Percentiles rank a stretch among this genome's conserved stretches.
phyloP scores from a whole-genome alignment of 2,113 vertebrate genomes.

The Oncorhynchus tshawytscha region DNA sequence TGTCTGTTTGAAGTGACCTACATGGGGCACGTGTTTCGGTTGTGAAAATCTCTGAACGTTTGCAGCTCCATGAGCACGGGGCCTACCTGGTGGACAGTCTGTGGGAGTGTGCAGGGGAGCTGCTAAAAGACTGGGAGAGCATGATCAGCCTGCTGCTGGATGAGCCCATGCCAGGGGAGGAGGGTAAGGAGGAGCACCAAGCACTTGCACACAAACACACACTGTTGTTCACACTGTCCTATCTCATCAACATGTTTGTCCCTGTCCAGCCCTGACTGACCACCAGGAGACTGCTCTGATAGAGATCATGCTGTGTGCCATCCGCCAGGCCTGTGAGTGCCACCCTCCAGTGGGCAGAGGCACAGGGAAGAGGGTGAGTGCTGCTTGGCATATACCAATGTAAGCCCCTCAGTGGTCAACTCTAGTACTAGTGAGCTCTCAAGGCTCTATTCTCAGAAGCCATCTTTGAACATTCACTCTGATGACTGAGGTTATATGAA shows the following conservation, averaged over 20 bases:
- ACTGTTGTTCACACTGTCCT: background rate
- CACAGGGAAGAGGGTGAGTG: constrained; percentile 91
- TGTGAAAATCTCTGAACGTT: constrained; percentile 5
- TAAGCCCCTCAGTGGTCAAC: background rate
- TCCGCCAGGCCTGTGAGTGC: constrained; percentile 95
- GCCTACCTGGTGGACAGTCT: constrained; percentile 98
- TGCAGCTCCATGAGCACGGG: constrained; percentile 94
- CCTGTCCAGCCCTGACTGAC: constrained; percentile 84
- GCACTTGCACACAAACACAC: background rate
- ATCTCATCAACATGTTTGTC: background rate
- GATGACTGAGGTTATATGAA: background rate
- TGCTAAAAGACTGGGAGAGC: constrained; percentile 99
- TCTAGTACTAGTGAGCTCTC: background rate
- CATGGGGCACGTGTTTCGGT: no score
- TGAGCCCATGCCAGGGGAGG: constrained; percentile 93
- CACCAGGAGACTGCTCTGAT: constrained; percentile 95
- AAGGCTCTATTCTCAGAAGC: constrained; percentile 1
- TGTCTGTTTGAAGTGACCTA: no score
- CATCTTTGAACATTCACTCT: background rate
- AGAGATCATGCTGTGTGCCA: constrained; percentile 98
- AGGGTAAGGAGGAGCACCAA: constrained; percentile 74
- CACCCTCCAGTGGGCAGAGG: constrained; percentile 97
- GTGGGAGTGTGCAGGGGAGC: constrained; percentile 96
- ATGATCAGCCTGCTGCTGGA: constrained; percentile 97
- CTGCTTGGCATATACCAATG: background rate